Evolutionary conservation across 2,113 vertebrate genomes (phyloP), one percentile per base, ranked within the genome.

Genomic region (Artemisiospiza belli): DNA sequence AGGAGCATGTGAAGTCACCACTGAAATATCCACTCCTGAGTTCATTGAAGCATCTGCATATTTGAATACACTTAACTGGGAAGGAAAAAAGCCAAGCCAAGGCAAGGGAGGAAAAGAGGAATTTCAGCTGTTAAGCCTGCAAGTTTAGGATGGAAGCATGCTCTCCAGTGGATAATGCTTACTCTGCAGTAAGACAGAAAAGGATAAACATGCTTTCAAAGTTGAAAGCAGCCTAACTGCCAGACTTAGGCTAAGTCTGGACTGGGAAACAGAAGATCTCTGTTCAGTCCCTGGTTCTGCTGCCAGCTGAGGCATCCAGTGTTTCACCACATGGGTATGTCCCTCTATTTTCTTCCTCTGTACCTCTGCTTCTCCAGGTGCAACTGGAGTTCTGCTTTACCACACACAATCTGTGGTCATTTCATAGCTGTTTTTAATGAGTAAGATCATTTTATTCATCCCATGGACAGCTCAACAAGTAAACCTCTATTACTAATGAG

Each of bases 21-120:
- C 63, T 80, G 68, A 92, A 94, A 88, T 66, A 90, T 72, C 67
- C 54, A 75, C 22, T 83, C 16, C 47, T 67, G 47, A 86, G 43
- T 67, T 90, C 61, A 74, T 15, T 72, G 85, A 90, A 86, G 25
- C 58, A 86, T 90, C 93, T 93, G 41, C 52, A 62, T 93, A 81
- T 90, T 90, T 93, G 52, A 90, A 64, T 70, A 49, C 12, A 46
- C 22, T 64, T 78, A 72, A 87, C 35, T 41, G 46, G 33, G 55
- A 70, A 78, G 61, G 49, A 44, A 76, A 86, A 79, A 86, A 49
- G 35, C 52, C 63, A 88, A 93, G 51, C 28, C 21, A 58, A 88
- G 66, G 35, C 12, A 77, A 67, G 35, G 25, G 49, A 78, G 33
- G 25, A 68, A 85, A 68, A 44, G 81, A 88, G 11, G 39, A 31